Percentiles rank a stretch among this genome's conserved stretches.
Evolutionary conservation across 2,888 invertebrate genomes (phyloP).

Genomic region (Hedya salicella): DNA sequence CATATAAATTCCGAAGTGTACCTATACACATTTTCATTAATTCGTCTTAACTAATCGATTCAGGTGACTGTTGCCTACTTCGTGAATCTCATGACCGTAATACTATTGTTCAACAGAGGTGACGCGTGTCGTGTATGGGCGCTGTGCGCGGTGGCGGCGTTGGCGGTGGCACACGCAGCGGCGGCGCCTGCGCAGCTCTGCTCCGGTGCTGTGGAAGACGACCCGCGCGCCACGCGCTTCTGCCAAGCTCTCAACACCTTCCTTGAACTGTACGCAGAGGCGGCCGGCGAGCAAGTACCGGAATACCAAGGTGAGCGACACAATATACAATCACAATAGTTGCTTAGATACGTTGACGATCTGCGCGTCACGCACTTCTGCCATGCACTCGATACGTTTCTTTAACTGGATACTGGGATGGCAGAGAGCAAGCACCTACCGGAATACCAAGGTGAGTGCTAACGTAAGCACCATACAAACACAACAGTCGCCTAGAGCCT

Average conservation of each 20-base stretch:
- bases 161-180: constrained; percentile 63
- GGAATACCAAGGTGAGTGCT: too few relatives aligned
- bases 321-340: too few relatives aligned
- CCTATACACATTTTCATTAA: too few relatives aligned
- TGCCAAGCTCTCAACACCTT: constrained; percentile 88
- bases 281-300: constrained; percentile 84
- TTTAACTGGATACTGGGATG: too few relatives aligned
- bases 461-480: too few relatives aligned
- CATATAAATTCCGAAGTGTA: too few relatives aligned
- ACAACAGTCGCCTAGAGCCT: too few relatives aligned
- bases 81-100: not conserved
- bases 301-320: constrained; percentile 70
- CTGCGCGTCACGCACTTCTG: constrained; percentile 87
- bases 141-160: constrained; percentile 58
- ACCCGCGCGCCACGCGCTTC: constrained; percentile 87
- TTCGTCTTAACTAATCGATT: too few relatives aligned
- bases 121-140: constrained; percentile 66
- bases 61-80: not conserved
- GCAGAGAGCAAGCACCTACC: too few relatives aligned
- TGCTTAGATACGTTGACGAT: too few relatives aligned
- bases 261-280: constrained; percentile 87
- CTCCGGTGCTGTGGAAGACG: constrained; percentile 85
- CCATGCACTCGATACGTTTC: too few relatives aligned
- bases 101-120: constrained; percentile 55
- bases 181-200: constrained; percentile 84